Conservation (phyloP, 2,113 vertebrate species). For the Zapornia atra region DNA sequence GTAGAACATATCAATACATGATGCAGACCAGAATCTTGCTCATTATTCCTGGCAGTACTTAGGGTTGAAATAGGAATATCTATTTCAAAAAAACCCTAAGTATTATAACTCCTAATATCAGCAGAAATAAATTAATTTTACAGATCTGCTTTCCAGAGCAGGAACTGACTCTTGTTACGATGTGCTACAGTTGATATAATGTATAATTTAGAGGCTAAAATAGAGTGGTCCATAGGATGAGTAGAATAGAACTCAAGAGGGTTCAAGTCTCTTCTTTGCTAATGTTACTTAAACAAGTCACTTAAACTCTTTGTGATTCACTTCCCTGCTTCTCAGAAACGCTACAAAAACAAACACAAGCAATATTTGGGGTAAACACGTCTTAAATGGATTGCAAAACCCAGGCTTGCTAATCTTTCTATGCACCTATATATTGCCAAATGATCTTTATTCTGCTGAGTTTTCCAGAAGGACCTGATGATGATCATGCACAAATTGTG, state of each 20-base stretch:
- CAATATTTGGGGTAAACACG: background rate
- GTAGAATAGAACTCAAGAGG: background rate
- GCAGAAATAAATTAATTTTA: background rate
- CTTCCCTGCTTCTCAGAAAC: background rate
- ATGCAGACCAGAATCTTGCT: background rate
- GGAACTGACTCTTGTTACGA: background rate
- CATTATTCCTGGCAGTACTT: background rate
- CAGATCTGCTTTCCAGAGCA: background rate
- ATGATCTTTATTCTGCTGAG: background rate
- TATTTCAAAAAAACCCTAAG: background rate
- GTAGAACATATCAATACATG: background rate
- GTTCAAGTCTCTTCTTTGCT: background rate
- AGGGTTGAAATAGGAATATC: background rate
- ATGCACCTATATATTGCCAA: background rate
- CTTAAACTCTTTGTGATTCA: background rate
- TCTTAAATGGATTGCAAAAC: background rate
- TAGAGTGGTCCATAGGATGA: background rate
- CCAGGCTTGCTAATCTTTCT: background rate
- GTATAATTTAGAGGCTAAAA: background rate
- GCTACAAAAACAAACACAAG: background rate
- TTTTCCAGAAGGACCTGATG: background rate
- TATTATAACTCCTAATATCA: background rate
- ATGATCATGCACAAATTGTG: background rate
- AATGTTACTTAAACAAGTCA: background rate
- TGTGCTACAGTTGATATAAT: background rate